Conservation (phyloP, 2,797 vertebrate genomes). For the Darevskia nairensis region DNA sequence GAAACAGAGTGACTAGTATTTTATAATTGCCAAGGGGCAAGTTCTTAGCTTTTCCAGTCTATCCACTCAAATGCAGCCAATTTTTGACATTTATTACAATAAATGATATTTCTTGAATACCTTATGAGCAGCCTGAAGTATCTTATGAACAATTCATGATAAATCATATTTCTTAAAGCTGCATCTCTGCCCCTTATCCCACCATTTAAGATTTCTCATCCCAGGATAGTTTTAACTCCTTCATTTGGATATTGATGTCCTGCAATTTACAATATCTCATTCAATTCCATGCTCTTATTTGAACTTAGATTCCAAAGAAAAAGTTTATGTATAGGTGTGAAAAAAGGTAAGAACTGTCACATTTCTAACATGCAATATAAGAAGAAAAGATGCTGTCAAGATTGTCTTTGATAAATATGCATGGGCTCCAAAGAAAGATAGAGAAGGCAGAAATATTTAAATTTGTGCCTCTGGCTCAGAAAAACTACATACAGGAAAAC, state of each 20-base stretch:
- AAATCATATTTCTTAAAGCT: constrained; percentile 64
- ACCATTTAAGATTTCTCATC: constrained; percentile 19
- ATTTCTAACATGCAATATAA: constrained; percentile 28
- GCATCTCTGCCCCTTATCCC: constrained; percentile 50
- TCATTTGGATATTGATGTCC: constrained; percentile 4
- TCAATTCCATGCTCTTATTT: constrained; percentile 31
- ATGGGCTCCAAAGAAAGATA: constrained; percentile 15
- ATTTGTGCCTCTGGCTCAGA: constrained; percentile 39
- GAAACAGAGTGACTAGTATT: constrained; percentile 32
- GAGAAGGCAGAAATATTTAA: constrained; percentile 30
- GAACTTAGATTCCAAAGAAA: constrained; percentile 4
- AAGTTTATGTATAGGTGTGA: background rate
- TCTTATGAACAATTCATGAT: constrained; percentile 60
- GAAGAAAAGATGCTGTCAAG: constrained; percentile 35
- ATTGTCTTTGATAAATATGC: constrained; percentile 34
- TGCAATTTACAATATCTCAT: constrained; percentile 20
- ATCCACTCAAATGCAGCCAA: constrained; percentile 58
- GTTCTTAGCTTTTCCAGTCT: constrained; percentile 49
- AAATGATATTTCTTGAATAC: constrained; percentile 72
- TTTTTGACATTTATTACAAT: constrained; percentile 70
- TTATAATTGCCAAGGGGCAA: constrained; percentile 43
- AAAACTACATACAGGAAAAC: constrained; percentile 31
- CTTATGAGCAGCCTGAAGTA: constrained; percentile 70
- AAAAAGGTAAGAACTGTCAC: constrained; percentile 9
- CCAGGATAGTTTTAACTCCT: constrained; percentile 42